These are phyloP conservation scores for Pentalonia nigronervosa DNA, from an alignment of 1,140 invertebrate genomes.

Conservation along the genomic window DNA sequence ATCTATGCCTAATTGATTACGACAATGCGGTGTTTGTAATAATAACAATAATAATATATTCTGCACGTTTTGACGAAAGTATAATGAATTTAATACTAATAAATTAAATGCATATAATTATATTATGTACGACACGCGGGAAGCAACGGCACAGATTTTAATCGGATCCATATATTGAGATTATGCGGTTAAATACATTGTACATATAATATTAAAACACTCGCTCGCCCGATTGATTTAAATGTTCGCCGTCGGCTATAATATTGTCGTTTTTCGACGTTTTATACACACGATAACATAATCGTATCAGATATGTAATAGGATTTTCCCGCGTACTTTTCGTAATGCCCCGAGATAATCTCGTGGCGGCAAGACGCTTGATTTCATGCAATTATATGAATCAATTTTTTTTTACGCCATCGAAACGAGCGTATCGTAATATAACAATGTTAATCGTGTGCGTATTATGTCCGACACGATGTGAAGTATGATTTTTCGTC, in stretches of 20 bases:
- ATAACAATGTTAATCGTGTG: too few species aligned
- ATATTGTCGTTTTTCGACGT: not conserved
- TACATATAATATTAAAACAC: not conserved
- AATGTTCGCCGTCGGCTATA: not conserved
- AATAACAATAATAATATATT: conserved; percentile 3
- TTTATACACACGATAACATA: not conserved
- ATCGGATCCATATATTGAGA: not conserved
- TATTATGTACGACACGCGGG: not conserved
- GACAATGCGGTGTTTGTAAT: not conserved
- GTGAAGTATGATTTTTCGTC: not conserved
- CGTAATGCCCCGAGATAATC: not conserved
- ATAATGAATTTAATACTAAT: not conserved
- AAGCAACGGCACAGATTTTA: not conserved
- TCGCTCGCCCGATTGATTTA: not conserved
- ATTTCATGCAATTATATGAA: not conserved
- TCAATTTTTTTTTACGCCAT: not conserved
- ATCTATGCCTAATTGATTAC: not conserved
- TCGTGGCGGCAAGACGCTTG: not conserved
- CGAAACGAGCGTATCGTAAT: too few species aligned
- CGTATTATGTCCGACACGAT: not conserved
- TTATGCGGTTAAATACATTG: not conserved
- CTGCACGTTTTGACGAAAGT: not conserved
- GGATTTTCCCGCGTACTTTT: not conserved
- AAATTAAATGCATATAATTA: not conserved
- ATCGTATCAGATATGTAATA: not conserved